Evolutionary conservation across 2,113 vertebrate genomes (phyloP).

Genomic region (Etheostoma spectabile): DNA sequence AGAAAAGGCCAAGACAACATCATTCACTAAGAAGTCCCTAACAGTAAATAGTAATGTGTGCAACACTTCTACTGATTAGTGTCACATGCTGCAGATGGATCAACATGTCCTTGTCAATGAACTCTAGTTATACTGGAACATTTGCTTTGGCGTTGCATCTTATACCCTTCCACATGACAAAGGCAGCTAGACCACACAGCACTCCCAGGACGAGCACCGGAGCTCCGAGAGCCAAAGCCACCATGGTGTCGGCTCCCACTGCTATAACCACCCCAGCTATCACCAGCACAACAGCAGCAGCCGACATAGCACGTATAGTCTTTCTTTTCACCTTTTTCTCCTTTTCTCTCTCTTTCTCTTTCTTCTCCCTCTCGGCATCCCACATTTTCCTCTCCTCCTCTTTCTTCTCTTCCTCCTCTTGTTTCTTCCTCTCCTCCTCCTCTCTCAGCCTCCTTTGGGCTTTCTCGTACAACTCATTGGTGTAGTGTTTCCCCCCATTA

Average conservation of each 20-base stretch:
- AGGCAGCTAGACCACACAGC: conserved; percentile 65
- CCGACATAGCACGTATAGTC: conserved; percentile 64
- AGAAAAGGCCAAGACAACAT: background rate
- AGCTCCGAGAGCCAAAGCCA: conserved; percentile 77
- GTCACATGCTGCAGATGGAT: background rate
- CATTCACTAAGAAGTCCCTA: background rate
- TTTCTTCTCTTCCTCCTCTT: conserved; percentile 74
- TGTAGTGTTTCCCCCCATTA: conserved; percentile 77
- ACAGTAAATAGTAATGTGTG: conserved; percentile 5
- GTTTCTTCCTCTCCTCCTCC: conserved; percentile 66
- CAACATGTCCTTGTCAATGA: background rate
- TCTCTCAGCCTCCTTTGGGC: conserved; percentile 69
- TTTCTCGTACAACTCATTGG: conserved; percentile 75
- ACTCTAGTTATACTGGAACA: conserved; percentile 34
- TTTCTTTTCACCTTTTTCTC: conserved; percentile 57
- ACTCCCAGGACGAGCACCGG: conserved; percentile 70
- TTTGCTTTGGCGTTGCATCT: conserved; percentile 65
- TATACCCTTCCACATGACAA: conserved; percentile 72
- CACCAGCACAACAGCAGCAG: conserved; percentile 66
- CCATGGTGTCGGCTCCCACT: conserved; percentile 65
- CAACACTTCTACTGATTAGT: background rate
- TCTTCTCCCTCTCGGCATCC: conserved; percentile 74
- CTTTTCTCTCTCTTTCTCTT: conserved; percentile 60
- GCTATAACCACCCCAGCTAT: conserved; percentile 69
- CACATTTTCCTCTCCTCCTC: conserved; percentile 76